Evolutionary conservation across 2,888 invertebrate genomes (phyloP).

Genomic region (Melipona beecheii): DNA sequence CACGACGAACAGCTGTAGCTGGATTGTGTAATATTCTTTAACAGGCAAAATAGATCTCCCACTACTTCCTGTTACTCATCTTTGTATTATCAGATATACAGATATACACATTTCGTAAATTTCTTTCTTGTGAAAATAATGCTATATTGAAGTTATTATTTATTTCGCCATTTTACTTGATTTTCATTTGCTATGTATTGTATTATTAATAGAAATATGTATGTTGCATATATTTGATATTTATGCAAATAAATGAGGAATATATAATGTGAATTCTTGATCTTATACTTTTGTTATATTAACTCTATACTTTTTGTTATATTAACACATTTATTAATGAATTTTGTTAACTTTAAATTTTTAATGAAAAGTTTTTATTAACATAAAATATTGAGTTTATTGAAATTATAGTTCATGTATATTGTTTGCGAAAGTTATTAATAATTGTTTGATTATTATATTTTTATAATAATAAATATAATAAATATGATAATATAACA

Average conservation of each 20-base stretch:
- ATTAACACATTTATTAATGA: not conserved
- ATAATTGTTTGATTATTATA: not conserved
- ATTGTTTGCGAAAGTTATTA: not conserved
- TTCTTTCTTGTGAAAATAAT: conserved; percentile 17
- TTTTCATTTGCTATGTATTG: conserved; percentile 15
- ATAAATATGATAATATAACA: not conserved
- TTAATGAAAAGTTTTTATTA: not conserved
- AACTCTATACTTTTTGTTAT: not conserved
- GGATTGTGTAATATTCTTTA: conserved; percentile 74
- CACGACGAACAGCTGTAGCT: conserved; percentile 76
- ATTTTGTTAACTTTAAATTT: conserved; percentile 1
- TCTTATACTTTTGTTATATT: not conserved
- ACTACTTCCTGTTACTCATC: conserved; percentile 59
- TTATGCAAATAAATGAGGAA: conserved; percentile 22
- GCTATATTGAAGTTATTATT: not conserved
- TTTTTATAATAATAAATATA: not conserved
- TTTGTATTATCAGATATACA: conserved; percentile 64
- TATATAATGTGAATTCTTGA: not conserved
- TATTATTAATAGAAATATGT: conserved; percentile 47
- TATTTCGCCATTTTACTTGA: conserved; percentile 7
- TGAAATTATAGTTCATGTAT: not conserved
- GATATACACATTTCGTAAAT: conserved; percentile 46
- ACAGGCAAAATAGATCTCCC: conserved; percentile 76
- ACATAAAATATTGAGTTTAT: not conserved
- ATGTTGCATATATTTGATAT: conserved; percentile 14